phyloP scores from a whole-genome alignment of 1,140 invertebrate species.

The Papilio machaon region DNA sequence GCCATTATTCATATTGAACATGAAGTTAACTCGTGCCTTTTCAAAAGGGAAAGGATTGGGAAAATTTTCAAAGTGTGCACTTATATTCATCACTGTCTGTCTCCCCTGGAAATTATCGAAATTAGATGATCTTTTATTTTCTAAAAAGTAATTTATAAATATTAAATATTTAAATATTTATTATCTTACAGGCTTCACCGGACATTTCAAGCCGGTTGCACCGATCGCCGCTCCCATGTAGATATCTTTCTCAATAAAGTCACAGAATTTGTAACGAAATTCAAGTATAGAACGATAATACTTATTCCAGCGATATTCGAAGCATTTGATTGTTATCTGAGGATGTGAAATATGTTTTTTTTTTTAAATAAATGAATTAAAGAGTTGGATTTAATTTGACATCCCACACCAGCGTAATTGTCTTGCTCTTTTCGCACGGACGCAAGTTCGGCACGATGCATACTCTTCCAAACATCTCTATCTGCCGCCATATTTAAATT shows the following conservation, averaged over 20 bases:
- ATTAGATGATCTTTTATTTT: background rate
- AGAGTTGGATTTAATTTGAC: background rate
- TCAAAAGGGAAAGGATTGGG: constrained; percentile 53
- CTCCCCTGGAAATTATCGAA: constrained; percentile 43
- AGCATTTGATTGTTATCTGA: constrained; percentile 49
- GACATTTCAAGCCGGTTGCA: constrained; percentile 46
- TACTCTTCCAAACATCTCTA: too few species aligned
- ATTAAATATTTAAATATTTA: background rate
- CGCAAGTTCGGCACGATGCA: too few species aligned
- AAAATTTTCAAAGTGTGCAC: constrained; percentile 44
- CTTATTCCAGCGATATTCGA: constrained; percentile 54
- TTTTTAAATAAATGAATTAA: background rate
- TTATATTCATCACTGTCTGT: constrained; percentile 44
- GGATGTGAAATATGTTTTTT: constrained; percentile 11
- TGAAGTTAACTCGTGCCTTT: constrained; percentile 43
- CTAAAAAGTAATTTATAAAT: too few species aligned
- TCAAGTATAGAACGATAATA: constrained; percentile 56
- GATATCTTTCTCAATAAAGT: constrained; percentile 46
- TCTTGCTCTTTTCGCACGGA: background rate
- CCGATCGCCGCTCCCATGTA: constrained; percentile 34
- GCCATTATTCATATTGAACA: background rate
- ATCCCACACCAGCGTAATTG: background rate
- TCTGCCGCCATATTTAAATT: too few species aligned
- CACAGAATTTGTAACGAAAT: constrained; percentile 51
- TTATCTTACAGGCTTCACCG: constrained; percentile 49